Percentiles rank a stretch among this genome's conserved stretches.
Evolutionary conservation across 1,140 invertebrate species (phyloP).

Genomic region (Macrobrachium nipponense): DNA sequence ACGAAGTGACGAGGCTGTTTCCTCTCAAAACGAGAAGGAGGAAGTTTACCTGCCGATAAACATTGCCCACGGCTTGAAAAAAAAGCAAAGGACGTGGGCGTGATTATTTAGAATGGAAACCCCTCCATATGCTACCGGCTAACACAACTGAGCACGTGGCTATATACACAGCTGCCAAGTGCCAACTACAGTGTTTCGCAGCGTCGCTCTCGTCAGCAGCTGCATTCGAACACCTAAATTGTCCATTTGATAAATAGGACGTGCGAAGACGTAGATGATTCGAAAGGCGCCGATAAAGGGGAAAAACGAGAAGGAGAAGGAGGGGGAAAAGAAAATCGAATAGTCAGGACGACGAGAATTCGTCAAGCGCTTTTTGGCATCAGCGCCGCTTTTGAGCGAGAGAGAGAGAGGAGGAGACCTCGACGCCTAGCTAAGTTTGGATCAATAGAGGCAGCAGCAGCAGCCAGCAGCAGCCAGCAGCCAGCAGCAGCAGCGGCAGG

Average conservation of each 20-base stretch:
- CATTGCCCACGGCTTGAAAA: background rate
- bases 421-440: slow-evolving; percentile 39
- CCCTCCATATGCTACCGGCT: background rate
- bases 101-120: slow-evolving; percentile 41
- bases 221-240: too few relatives aligned
- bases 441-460: slow-evolving; percentile 28
- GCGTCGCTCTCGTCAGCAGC: background rate
- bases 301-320: too few relatives aligned
- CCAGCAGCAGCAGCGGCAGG: too few relatives aligned
- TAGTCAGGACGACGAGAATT: background rate
- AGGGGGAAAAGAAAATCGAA: too few relatives aligned
- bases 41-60: too few relatives aligned
- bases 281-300: too few relatives aligned
- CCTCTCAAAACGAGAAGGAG: too few relatives aligned
- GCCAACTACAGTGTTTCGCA: background rate
- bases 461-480: too few relatives aligned
- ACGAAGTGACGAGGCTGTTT: too few relatives aligned
- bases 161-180: background rate
- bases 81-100: background rate
- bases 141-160: slow-evolving; percentile 16
- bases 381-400: background rate
- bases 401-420: slow-evolving; percentile 1
- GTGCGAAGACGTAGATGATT: too few relatives aligned
- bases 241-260: too few relatives aligned
- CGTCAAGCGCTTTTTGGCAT: background rate